Conservation (phyloP, 2,113 vertebrate genomes). For the Erythrocercus mccallii region DNA sequence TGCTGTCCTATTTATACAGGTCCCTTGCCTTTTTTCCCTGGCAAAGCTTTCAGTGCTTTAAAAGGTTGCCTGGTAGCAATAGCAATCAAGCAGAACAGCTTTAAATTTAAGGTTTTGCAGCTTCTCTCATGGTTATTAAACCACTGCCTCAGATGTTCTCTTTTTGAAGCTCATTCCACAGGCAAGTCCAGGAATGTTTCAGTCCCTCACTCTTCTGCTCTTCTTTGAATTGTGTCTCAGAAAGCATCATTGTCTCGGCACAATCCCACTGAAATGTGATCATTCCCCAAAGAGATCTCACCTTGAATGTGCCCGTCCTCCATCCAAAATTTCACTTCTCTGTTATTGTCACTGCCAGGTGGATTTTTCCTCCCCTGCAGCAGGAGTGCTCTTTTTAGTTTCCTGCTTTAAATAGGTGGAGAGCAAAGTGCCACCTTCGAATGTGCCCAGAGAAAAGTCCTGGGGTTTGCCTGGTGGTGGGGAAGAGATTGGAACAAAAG, state of each 20-base stretch:
- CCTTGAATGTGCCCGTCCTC: accelerated
- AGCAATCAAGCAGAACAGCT: background rate
- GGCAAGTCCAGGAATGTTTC: background rate
- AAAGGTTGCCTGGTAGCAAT: background rate
- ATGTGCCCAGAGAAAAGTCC: background rate
- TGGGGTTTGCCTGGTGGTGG: background rate
- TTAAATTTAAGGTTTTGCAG: background rate
- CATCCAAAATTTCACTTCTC: background rate
- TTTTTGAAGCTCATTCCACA: background rate
- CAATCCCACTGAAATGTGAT: background rate
- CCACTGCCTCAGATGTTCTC: background rate
- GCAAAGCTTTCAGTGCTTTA: background rate
- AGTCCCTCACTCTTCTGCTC: background rate
- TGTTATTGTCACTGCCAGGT: background rate
- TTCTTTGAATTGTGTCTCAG: background rate
- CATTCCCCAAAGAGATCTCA: background rate
- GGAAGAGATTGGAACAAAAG: background rate
- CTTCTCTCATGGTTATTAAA: background rate
- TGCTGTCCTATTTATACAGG: background rate
- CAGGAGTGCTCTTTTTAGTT: background rate
- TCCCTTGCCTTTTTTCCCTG: background rate
- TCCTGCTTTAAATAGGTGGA: background rate
- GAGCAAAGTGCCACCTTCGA: background rate
- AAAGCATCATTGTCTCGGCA: background rate
- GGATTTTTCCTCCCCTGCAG: background rate